Evolutionary conservation across 1,140 invertebrate species (phyloP).

Genomic region (Anagrus nilaparvatae): DNA sequence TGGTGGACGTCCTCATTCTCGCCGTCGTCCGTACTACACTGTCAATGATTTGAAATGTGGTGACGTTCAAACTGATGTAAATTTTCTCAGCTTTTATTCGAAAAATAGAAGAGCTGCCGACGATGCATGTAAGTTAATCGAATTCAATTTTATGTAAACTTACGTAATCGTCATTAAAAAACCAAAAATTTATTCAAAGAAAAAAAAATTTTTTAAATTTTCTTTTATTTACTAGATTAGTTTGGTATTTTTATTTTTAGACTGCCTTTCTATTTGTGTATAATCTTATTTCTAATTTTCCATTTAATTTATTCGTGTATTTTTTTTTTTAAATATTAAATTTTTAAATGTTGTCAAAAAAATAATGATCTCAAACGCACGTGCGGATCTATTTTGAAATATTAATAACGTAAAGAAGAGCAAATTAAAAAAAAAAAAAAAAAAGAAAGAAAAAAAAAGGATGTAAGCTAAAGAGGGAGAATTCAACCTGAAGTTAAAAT

Average conservation of each 20-base stretch:
- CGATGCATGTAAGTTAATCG: conserved; percentile 39
- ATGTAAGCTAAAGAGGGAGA: no score
- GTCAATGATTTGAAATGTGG: conserved; percentile 45
- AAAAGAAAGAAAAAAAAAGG: conserved; percentile 17
- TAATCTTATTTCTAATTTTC: conserved; percentile 18
- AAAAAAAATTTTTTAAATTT: no score
- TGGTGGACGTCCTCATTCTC: conserved; percentile 62
- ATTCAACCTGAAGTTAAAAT: conserved; percentile 14
- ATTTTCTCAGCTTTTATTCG: conserved; percentile 63
- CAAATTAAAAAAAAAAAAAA: conserved; percentile 17
- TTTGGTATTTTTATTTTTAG: conserved; percentile 20
- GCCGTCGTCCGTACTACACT: conserved; percentile 57
- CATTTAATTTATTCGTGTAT: conserved; percentile 18
- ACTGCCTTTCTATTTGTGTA: conserved; percentile 22
- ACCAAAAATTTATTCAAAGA: no score
- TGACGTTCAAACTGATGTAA: conserved; percentile 57
- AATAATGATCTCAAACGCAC: no score
- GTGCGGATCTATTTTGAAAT: no score
- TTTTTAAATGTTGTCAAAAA: conserved; percentile 5
- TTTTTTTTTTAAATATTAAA: no score
- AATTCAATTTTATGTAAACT: no score
- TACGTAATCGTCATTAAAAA: no score
- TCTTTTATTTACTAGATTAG: no score
- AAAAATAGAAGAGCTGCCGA: conserved; percentile 58
- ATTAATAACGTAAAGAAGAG: no score